A percentile compares a stretch with the other conserved stretches of the same genome.
Conservation (phyloP, 2,797 vertebrate species). For the Cetoscarus ocellatus region DNA sequence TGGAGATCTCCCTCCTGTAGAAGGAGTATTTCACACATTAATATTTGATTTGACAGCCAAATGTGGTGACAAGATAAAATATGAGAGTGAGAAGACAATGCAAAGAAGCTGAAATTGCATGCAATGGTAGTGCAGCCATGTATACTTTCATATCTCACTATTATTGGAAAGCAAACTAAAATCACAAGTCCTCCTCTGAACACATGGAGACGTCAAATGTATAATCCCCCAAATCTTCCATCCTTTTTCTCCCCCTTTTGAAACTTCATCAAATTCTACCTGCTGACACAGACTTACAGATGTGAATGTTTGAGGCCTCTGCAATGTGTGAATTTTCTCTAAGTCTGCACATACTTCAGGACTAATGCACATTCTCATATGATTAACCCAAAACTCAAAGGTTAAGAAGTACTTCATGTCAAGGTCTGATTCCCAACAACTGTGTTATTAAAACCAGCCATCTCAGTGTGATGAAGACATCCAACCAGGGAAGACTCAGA, state of each 20-base stretch:
- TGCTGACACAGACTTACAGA: not conserved
- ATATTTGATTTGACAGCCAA: slow-evolving; percentile 49
- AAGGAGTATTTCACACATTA: slow-evolving; percentile 49
- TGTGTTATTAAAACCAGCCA: slow-evolving; percentile 43
- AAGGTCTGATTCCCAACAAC: slow-evolving; percentile 4
- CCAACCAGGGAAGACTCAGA: slow-evolving; percentile 24
- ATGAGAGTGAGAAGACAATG: not conserved
- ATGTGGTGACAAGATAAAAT: slow-evolving; percentile 18
- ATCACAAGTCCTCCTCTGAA: slow-evolving; percentile 37
- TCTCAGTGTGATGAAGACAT: slow-evolving; percentile 54
- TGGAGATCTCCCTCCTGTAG: slow-evolving; percentile 18
- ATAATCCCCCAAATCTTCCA: not conserved
- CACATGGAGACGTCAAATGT: slow-evolving; percentile 16
- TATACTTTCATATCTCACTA: slow-evolving; percentile 40
- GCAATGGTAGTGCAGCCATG: slow-evolving; percentile 28
- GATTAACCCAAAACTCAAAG: not conserved
- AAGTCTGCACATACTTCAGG: not conserved
- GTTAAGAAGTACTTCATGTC: slow-evolving; percentile 9
- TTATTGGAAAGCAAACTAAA: slow-evolving; percentile 45
- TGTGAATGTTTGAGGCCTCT: too few relatives aligned
- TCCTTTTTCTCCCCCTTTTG: not conserved
- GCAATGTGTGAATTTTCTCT: too few relatives aligned
- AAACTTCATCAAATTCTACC: slow-evolving; percentile 10
- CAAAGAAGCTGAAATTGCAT: slow-evolving; percentile 53
- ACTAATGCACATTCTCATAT: not conserved